Evolutionary conservation across 1,140 invertebrate genomes (phyloP).

Genomic region (Ptiloglossa arizonensis): DNA sequence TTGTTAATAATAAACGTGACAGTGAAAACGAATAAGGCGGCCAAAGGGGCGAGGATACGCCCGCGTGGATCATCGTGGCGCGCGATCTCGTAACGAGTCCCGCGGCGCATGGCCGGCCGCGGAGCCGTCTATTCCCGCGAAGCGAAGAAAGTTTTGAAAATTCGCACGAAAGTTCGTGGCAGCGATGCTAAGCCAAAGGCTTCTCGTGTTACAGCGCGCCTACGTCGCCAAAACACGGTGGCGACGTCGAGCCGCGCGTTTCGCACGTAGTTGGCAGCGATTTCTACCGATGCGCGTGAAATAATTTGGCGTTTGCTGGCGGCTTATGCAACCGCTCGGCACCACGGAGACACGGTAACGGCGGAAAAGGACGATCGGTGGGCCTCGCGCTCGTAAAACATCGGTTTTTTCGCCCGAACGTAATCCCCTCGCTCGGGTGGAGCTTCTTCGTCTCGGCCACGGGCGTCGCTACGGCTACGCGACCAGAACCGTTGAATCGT

Average conservation of each 20-base stretch:
- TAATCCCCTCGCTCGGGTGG: background rate
- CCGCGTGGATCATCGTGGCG: conserved; percentile 16
- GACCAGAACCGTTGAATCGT: background rate
- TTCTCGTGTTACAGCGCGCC: conserved; percentile 77
- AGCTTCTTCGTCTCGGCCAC: background rate
- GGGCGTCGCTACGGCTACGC: background rate
- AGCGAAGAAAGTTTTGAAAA: conserved; percentile 59
- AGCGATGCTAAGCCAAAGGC: conserved; percentile 67
- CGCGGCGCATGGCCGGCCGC: background rate
- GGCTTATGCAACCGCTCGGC: conserved; percentile 69
- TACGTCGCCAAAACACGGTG: conserved; percentile 75
- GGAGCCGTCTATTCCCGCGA: background rate
- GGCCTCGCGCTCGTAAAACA: background rate
- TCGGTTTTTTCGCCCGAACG: background rate
- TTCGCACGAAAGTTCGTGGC: conserved; percentile 33
- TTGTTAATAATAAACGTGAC: conserved; percentile 29
- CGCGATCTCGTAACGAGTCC: conserved; percentile 14
- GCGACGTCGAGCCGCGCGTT: conserved; percentile 63
- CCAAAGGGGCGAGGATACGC: background rate
- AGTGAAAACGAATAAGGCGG: background rate
- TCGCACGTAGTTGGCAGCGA: conserved; percentile 77
- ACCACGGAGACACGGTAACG: conserved; percentile 29
- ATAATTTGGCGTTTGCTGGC: conserved; percentile 74
- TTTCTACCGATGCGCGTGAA: conserved; percentile 79
- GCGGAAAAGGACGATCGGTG: background rate